phyloP scores from a whole-genome alignment of 2,113 vertebrate species.

The Urocolius indicus region DNA sequence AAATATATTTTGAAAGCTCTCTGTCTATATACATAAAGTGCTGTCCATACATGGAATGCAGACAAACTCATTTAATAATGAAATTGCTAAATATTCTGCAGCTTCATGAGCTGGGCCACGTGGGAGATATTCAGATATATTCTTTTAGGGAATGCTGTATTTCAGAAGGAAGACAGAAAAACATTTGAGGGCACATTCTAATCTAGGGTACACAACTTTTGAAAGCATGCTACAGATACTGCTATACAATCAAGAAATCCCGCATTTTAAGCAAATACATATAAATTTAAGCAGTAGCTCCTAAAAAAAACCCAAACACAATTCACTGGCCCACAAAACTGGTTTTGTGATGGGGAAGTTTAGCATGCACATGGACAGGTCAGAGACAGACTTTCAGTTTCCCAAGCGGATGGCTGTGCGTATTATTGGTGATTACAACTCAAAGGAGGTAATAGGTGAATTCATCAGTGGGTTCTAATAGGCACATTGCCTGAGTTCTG shows the following conservation, averaged over 20 bases:
- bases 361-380: not conserved
- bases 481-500: not conserved
- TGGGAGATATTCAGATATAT: conserved; percentile 29
- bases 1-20: not conserved
- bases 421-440: not conserved
- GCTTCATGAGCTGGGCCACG: conserved; percentile 4
- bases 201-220: not conserved
- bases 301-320: not conserved
- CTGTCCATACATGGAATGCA: not conserved
- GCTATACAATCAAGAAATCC: not conserved
- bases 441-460: not conserved
- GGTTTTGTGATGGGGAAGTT: not conserved
- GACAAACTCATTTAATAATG: conserved; percentile 28
- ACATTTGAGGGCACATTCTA: not conserved
- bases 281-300: not conserved
- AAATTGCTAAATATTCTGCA: conserved; percentile 54
- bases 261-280: not conserved
- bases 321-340: not conserved
- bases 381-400: not conserved
- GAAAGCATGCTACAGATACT: not conserved
- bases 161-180: conserved; percentile 58
- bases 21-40: not conserved
- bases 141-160: conserved; percentile 8
- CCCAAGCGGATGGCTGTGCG: not conserved
- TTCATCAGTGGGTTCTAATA: not conserved